A percentile compares a stretch with the other conserved stretches of the same genome.
These are phyloP conservation scores for Barypeithes pellucidus DNA, from an alignment of 2,888 invertebrate species.

Conservation along the genomic window DNA sequence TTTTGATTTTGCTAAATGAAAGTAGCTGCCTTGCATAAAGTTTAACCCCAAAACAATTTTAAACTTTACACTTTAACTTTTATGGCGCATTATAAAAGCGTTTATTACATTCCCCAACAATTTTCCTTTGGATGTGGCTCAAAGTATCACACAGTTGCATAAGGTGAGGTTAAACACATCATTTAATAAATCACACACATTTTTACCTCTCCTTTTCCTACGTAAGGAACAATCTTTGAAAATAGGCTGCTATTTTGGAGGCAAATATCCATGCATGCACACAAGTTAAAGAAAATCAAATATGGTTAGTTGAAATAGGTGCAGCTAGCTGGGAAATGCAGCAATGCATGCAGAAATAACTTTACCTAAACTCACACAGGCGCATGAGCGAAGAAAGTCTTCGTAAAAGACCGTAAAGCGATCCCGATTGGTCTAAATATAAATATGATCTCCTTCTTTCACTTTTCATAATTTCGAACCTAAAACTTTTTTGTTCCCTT, in stretches of 20 bases:
- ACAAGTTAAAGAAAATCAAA: too few relatives aligned
- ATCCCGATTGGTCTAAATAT: neutral
- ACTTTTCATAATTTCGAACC: neutral
- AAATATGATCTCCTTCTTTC: neutral
- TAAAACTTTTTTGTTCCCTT: neutral
- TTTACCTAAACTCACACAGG: too few relatives aligned
- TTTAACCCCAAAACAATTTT: neutral
- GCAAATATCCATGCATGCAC: too few relatives aligned
- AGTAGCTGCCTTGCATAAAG: neutral
- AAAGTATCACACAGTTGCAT: neutral
- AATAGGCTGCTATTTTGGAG: too few relatives aligned
- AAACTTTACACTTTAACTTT: conserved; percentile 3
- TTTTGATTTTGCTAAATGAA: neutral
- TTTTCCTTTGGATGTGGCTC: neutral
- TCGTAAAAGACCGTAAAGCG: too few relatives aligned
- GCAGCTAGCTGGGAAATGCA: too few relatives aligned
- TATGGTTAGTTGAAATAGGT: too few relatives aligned
- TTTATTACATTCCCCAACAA: neutral
- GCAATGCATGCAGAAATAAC: too few relatives aligned
- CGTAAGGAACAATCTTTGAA: too few relatives aligned
- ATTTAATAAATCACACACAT: too few relatives aligned
- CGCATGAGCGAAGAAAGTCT: too few relatives aligned
- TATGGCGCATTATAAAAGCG: conserved; percentile 1
- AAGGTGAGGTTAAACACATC: neutral
- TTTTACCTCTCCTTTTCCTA: too few relatives aligned